phyloP scores from a whole-genome alignment of 2,113 vertebrate species.

The Alethe diademata region DNA sequence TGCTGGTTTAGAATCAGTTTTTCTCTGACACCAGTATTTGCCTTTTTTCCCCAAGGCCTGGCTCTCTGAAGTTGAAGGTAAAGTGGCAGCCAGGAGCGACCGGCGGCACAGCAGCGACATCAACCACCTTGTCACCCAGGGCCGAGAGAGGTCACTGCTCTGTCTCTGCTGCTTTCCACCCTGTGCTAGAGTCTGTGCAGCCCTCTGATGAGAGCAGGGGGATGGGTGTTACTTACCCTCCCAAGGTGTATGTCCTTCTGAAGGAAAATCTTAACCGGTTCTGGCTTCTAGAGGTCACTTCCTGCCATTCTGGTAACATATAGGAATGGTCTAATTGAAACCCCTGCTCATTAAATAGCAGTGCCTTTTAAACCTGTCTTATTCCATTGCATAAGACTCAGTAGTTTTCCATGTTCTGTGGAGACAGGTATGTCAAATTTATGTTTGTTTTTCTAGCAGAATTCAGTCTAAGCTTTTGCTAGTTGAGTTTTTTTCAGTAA shows the following conservation, averaged over 20 bases:
- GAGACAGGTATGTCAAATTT: not conserved
- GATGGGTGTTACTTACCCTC: not conserved
- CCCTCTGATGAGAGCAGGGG: not conserved
- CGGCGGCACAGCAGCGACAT: slow-evolving; percentile 91
- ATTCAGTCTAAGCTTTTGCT: not conserved
- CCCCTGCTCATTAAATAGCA: not conserved
- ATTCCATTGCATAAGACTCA: not conserved
- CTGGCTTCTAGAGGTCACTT: not conserved
- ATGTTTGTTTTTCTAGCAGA: not conserved
- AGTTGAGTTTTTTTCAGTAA: not conserved
- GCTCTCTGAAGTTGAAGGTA: slow-evolving; percentile 96
- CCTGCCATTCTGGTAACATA: not conserved
- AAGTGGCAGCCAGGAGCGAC: slow-evolving; percentile 88
- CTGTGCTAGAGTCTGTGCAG: not conserved
- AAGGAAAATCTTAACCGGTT: not conserved
- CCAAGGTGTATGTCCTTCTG: not conserved
- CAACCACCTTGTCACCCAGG: slow-evolving; percentile 93
- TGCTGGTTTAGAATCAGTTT: not conserved
- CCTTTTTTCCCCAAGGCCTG: slow-evolving; percentile 79
- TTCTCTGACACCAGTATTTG: not conserved
- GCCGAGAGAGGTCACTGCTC: slow-evolving; percentile 90
- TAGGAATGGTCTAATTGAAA: not conserved
- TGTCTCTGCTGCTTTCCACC: not conserved
- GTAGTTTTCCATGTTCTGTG: not conserved
- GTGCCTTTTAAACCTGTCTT: not conserved